Conservation (phyloP, 1,140 invertebrate species). For the Acromyrmex charruanus region DNA sequence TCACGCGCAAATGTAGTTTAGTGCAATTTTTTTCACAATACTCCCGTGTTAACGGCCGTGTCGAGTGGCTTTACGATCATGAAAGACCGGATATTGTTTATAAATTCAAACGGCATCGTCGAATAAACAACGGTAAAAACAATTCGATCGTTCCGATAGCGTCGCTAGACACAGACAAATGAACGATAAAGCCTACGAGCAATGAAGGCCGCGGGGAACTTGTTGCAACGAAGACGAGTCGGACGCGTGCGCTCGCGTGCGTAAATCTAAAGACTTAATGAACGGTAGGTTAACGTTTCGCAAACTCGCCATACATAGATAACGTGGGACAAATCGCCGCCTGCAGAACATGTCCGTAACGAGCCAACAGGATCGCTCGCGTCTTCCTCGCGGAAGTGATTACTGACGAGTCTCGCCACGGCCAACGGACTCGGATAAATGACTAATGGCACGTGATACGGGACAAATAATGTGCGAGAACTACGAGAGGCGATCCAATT, state of each 20-base stretch:
- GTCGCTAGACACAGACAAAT: constrained; percentile 6
- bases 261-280: constrained; percentile 53
- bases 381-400: constrained; percentile 44
- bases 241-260: constrained; percentile 28
- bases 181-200: constrained; percentile 31
- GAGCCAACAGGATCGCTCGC: constrained; percentile 49
- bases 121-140: constrained; percentile 33
- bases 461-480: constrained; percentile 35
- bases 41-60: constrained; percentile 13
- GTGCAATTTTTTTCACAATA: constrained; percentile 38
- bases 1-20: constrained; percentile 47
- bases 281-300: constrained; percentile 46
- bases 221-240: not conserved
- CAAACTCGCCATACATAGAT: constrained; percentile 27
- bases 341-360: constrained; percentile 45
- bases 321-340: constrained; percentile 48
- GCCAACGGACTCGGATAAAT: constrained; percentile 25
- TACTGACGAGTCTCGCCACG: constrained; percentile 28
- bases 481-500: constrained; percentile 65
- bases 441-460: constrained; percentile 46
- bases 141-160: constrained; percentile 52
- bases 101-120: constrained; percentile 28
- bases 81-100: constrained; percentile 30
- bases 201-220: constrained; percentile 2
- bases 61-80: constrained; percentile 18